Percentiles rank a stretch among this genome's conserved stretches.
Conservation (phyloP, 2,113 vertebrate species). For the Cavia aperea region DNA sequence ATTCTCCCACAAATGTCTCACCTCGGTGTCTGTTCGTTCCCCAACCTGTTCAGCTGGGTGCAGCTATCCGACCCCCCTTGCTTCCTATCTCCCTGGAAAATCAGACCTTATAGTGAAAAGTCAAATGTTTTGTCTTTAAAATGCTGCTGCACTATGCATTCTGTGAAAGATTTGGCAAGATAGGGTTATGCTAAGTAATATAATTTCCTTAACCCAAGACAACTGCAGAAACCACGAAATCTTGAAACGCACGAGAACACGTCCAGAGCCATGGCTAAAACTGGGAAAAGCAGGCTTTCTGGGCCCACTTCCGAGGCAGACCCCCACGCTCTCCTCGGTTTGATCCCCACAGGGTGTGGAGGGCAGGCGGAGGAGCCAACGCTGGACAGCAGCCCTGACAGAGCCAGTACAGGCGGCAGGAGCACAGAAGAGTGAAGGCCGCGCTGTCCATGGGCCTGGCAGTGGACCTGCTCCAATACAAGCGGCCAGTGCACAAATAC, state of each 20-base stretch:
- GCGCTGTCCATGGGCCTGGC: neutral
- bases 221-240: slow-evolving; percentile 21
- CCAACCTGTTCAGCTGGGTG: neutral
- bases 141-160: slow-evolving; percentile 36
- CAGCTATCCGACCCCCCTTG: neutral
- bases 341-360: neutral
- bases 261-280: neutral
- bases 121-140: slow-evolving; percentile 39
- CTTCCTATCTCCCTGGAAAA: neutral
- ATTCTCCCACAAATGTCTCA: neutral
- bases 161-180: slow-evolving; percentile 53
- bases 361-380: neutral
- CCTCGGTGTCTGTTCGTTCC: neutral
- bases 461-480: neutral
- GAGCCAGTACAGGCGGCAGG: neutral
- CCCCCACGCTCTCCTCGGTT: neutral
- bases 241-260: neutral
- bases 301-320: neutral
- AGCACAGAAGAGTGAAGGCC: neutral
- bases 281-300: neutral
- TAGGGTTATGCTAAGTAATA: slow-evolving; percentile 29
- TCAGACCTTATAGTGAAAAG: neutral
- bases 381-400: neutral
- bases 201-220: slow-evolving; percentile 50
- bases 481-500: neutral